Percentiles rank a stretch among this genome's conserved stretches.
These are phyloP conservation scores for Cliona cf. orientalis DNA, from an alignment of 37 sponge, comb jelly and placozoan species.

Conservation along the genomic window DNA sequence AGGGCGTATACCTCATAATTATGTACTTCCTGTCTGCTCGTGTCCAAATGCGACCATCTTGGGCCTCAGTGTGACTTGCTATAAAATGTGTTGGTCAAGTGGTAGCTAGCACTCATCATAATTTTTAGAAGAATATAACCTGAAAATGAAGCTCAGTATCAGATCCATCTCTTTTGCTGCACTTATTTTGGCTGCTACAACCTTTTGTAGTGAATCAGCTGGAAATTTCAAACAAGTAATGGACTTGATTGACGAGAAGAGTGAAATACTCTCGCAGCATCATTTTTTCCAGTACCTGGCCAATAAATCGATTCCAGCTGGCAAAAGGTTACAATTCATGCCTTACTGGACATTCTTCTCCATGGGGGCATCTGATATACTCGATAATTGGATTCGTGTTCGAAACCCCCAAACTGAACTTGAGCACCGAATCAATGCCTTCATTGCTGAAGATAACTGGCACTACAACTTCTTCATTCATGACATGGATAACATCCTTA, in stretches of 20 bases:
- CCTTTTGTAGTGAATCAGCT: too few relatives aligned
- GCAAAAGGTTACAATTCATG: background rate
- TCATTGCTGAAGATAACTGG: background rate
- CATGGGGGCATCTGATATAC: background rate
- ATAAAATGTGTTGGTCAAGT: too few relatives aligned
- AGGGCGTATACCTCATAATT: too few relatives aligned
- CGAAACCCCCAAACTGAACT: constrained; percentile 7
- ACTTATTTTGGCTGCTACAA: too few relatives aligned
- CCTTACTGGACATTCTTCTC: constrained; percentile 12
- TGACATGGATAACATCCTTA: constrained; percentile 4
- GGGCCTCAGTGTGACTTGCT: too few relatives aligned
- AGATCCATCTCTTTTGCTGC: too few relatives aligned
- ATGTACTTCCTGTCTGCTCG: too few relatives aligned
- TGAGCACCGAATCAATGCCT: constrained; percentile 8
- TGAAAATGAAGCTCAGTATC: too few relatives aligned
- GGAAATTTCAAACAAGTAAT: too few relatives aligned
- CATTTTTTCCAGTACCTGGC: background rate
- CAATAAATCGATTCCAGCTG: background rate
- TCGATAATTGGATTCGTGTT: background rate
- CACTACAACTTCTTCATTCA: constrained; percentile 23
- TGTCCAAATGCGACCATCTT: too few relatives aligned
- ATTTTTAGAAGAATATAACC: too few relatives aligned
- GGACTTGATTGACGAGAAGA: background rate
- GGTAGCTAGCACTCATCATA: too few relatives aligned
- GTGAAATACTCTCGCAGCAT: background rate